These are phyloP conservation scores for Ichneumon xanthorius DNA, from an alignment of 2,888 invertebrate species.

Conservation along the genomic window DNA sequence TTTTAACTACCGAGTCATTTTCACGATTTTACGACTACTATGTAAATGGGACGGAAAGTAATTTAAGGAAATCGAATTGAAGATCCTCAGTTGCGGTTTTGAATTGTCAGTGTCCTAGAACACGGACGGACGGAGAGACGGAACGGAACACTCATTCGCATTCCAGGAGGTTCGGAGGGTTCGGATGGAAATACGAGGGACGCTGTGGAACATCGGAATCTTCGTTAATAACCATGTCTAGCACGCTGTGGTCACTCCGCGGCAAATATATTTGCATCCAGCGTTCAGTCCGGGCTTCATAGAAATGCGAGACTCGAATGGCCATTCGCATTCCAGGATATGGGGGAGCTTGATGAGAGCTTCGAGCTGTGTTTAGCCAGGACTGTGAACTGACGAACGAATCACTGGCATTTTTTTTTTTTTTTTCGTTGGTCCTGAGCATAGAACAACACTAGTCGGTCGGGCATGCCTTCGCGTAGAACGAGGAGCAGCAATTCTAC, in stretches of 20 bases:
- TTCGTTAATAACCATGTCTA: slow-evolving; percentile 44
- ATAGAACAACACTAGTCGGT: slow-evolving; percentile 18
- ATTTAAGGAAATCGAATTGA: slow-evolving; percentile 20
- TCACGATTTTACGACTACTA: slow-evolving; percentile 32
- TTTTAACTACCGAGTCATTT: slow-evolving; percentile 41
- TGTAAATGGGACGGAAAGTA: slow-evolving; percentile 35
- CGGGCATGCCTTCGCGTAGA: slow-evolving; percentile 40
- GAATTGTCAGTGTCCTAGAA: slow-evolving; percentile 9
- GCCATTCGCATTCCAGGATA: slow-evolving; percentile 37
- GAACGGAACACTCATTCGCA: slow-evolving; percentile 76
- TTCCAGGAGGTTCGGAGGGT: slow-evolving; percentile 70
- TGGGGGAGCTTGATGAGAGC: slow-evolving; percentile 28
- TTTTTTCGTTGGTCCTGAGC: slow-evolving; percentile 15
- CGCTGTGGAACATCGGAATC: slow-evolving; percentile 34
- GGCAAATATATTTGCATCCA: slow-evolving; percentile 10
- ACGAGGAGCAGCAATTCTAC: slow-evolving; percentile 54
- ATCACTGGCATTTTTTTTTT: slow-evolving; percentile 41
- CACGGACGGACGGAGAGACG: slow-evolving; percentile 40
- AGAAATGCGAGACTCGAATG: slow-evolving; percentile 17
- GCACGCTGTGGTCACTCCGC: slow-evolving; percentile 36
- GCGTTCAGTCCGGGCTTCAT: background rate
- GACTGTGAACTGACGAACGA: slow-evolving; percentile 27
- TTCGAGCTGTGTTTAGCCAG: background rate
- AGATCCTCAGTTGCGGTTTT: slow-evolving; percentile 39
- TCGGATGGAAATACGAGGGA: background rate